phyloP scores from a whole-genome alignment of 1,140 invertebrate genomes.

The Chironomus striatipennis region DNA sequence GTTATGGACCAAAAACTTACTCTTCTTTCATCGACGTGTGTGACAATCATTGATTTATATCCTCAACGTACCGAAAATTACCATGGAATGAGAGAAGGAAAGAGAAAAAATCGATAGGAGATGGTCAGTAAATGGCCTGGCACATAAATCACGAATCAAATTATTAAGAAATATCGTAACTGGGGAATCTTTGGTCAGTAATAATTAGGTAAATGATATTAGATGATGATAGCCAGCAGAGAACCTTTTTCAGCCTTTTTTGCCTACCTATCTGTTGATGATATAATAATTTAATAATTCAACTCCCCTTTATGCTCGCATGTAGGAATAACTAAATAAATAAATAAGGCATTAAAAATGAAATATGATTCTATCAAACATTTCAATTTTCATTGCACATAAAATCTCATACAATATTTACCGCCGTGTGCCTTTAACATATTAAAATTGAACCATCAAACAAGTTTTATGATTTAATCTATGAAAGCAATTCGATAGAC shows the following conservation, averaged over 20 bases:
- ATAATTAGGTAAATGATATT: constrained; percentile 6
- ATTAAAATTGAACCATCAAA: too few relatives aligned
- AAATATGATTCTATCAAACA: neutral
- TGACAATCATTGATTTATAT: constrained; percentile 9
- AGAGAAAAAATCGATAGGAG: too few relatives aligned
- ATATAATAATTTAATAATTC: neutral
- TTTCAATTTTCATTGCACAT: too few relatives aligned
- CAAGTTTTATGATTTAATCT: too few relatives aligned
- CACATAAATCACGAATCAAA: neutral
- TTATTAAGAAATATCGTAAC: constrained; percentile 9
- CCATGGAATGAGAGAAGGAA: too few relatives aligned
- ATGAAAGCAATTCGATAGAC: too few relatives aligned
- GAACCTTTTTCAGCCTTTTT: too few relatives aligned
- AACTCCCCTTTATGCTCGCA: neutral
- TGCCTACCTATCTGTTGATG: neutral
- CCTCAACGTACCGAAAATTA: too few relatives aligned
- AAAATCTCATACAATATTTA: too few relatives aligned
- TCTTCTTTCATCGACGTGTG: constrained; percentile 5
- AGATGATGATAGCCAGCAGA: too few relatives aligned
- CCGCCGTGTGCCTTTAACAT: too few relatives aligned
- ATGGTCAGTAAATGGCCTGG: too few relatives aligned
- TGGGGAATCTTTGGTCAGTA: neutral
- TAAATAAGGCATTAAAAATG: neutral
- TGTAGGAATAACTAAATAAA: neutral
- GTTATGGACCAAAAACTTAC: neutral